phyloP scores from a whole-genome alignment of 2,113 vertebrate species.

The Phalacrocorax pelagicus region DNA sequence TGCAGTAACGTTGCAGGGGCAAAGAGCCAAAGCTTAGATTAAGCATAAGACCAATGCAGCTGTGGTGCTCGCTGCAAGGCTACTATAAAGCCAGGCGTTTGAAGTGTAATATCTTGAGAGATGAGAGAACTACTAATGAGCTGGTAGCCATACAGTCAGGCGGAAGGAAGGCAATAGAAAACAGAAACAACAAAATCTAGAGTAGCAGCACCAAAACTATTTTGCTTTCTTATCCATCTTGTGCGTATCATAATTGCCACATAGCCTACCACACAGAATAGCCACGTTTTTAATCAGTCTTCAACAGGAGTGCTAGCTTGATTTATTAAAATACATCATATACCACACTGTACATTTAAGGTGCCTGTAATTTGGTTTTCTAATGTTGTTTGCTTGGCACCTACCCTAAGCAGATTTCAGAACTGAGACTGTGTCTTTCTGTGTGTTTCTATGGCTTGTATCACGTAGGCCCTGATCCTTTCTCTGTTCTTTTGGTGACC shows the following conservation, averaged over 20 bases:
- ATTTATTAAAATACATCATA: not conserved
- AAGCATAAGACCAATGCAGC: not conserved
- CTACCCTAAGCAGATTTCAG: not conserved
- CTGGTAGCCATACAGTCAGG: not conserved
- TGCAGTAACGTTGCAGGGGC: not conserved
- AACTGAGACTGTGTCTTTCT: not conserved
- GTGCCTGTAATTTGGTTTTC: not conserved
- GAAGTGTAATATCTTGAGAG: not conserved
- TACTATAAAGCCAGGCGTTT: not conserved
- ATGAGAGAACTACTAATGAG: not conserved
- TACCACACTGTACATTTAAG: not conserved
- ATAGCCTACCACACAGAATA: not conserved
- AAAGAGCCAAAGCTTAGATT: not conserved
- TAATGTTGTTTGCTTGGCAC: not conserved
- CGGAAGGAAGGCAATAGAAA: not conserved
- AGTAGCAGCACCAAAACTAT: not conserved
- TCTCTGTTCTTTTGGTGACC: not conserved
- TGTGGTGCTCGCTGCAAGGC: not conserved
- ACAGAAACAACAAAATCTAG: not conserved
- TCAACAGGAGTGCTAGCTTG: not conserved
- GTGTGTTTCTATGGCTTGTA: not conserved
- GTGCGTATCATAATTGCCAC: not conserved
- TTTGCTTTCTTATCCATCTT: not conserved
- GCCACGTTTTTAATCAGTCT: not conserved
- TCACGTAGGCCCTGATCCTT: not conserved